Conservation (phyloP, 2,797 vertebrate species). For the Neopelma chrysocephalum region DNA sequence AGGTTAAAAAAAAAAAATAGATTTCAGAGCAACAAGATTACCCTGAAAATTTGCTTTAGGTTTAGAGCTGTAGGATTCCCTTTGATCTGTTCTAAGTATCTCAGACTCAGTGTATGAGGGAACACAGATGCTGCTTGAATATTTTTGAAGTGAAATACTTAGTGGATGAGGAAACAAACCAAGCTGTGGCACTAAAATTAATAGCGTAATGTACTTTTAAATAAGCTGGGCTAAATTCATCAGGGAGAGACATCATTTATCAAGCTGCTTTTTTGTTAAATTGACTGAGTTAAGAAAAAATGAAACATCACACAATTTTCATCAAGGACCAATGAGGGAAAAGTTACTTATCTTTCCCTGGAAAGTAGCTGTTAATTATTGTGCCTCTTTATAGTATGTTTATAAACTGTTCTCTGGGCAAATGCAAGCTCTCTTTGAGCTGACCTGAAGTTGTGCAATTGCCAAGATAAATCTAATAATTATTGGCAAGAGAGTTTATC, state of each 20-base stretch:
- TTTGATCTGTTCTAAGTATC: constrained; percentile 32
- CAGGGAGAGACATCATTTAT: background rate
- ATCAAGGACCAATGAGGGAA: background rate
- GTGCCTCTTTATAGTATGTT: background rate
- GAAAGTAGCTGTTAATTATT: constrained; percentile 3
- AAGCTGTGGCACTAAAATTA: constrained; percentile 9
- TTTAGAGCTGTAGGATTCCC: constrained; percentile 28
- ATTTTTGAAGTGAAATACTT: constrained; percentile 37
- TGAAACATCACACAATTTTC: background rate
- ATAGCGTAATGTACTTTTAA: background rate
- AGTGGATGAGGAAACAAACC: background rate
- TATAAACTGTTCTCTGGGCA: background rate
- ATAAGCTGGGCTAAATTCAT: constrained; percentile 13
- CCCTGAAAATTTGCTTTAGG: background rate
- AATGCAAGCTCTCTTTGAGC: background rate
- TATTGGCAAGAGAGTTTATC: background rate
- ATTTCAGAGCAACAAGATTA: constrained; percentile 43
- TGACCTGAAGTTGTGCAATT: background rate
- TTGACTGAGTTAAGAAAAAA: background rate
- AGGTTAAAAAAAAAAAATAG: background rate
- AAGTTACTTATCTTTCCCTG: background rate
- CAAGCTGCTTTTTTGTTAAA: constrained; percentile 9
- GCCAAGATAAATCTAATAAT: background rate
- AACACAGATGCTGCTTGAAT: constrained; percentile 12
- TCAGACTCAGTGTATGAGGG: background rate